Base-by-base conservation (phyloP, 2,113 vertebrate genomes). In the Fregata magnificens region DNA sequence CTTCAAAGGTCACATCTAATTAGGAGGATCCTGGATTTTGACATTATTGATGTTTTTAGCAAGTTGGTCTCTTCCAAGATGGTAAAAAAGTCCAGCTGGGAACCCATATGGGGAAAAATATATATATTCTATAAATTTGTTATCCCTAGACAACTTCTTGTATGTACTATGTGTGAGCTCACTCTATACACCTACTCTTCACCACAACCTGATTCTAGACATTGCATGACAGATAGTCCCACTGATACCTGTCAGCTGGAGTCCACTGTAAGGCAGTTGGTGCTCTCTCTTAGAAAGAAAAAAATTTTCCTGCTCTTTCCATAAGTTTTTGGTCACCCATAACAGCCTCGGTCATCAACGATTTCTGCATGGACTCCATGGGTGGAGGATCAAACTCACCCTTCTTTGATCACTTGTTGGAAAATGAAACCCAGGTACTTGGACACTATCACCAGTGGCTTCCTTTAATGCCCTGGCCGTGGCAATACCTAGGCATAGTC, bases 31-130 rank as follows among this genome's bases (percentile, higher is more conserved):
- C 53, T 83, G 63, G 44, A 61, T 93, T 83, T 93, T 79, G 61
- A 95, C 85, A 47, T 61, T 80, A 87, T 45, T 85, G 80, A 77
- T 96, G 90, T 34, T 91, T 95, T 90, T 94, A 95, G 61, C 78
- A 95, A 96, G 86, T 58, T 96, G 90, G 59, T 96, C n/a, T 95
- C 87, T 95, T 96, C 69, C 79, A 83, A 97, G 61, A 56, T 7
- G 8, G 81, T 16, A 61, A 84, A 63, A 47, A 95, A 96, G 82
- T 95, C 96, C 95, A 98, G 89, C 95, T 97, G 96, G 90, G 56
- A 96, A 90, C 67, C 74, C 95, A 96, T 95, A 97, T 95, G 96
- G 95, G 77, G 44, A 86, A 92, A 95, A 85, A 95, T 31, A 96
- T 61, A 95, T 90, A 90, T 92, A 88, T 94, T 90, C 93, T 59